Base-by-base conservation (phyloP, 2,888 invertebrate species). In the Carterocephalus palaemon region DNA sequence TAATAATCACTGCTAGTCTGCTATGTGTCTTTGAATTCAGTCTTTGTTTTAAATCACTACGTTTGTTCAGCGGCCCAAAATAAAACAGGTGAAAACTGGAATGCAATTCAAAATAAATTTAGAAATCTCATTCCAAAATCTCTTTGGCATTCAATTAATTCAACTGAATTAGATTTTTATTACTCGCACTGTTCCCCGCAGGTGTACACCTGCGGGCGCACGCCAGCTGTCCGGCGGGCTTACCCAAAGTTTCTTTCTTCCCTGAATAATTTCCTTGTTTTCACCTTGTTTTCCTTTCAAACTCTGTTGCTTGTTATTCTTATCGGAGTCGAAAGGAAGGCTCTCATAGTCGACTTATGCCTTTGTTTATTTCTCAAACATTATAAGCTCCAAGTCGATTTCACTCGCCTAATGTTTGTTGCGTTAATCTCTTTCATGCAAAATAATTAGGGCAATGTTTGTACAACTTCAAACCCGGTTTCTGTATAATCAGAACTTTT, bases 301-400 rank as follows among this genome's bases (percentile, higher is more conserved):
- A 20, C 33, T 22, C 28, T 16, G 20, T 34, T 20, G 42, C 34
- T 42, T 34, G 28, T 42, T 42, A 34, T 42, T 42, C 42, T 42
- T 28, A 42, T 34, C 26, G 4, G 19, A 34, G 34, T 42, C 22
- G 15, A 42, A 42, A 34, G 34, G 33, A 33, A 33, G 15, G 20
- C 13, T 13, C 42, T 20, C 19, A 17, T 15, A 33, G 22, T 29
- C 32, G 22, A 42, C 42, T 26, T 42, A 17, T 26, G 28, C 28
- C n/a, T 42, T 42, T 42, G 34, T 42, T 42, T 42, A 42, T 34
- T 34, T 28, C 19, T 15, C 28, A n/a, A 34, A 34, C 42, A 42
- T 42, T 20, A 42, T 34, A 34, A 34, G 20, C 42, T 26, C 20
- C 26, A n/a, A 33, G 26, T 34, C 24, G 33, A 41, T 41, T 41